These are phyloP conservation scores for Ctenomys sociabilis DNA, from an alignment of 2,113 vertebrate genomes.

Conservation along the genomic window DNA sequence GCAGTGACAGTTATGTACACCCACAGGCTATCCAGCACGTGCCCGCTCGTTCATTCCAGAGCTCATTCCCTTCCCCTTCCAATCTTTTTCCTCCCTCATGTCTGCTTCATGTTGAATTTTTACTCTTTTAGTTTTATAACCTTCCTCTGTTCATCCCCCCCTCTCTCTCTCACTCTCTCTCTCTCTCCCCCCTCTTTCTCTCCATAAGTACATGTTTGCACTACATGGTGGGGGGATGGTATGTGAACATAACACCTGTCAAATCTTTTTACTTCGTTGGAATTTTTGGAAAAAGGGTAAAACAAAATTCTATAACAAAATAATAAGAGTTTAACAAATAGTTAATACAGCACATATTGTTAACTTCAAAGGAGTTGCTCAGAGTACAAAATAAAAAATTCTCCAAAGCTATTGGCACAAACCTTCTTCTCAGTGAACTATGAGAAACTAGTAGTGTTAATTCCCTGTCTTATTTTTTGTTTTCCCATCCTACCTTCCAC, in stretches of 20 bases:
- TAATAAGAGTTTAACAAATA: not conserved
- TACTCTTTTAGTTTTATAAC: not conserved
- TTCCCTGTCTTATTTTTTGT: not conserved
- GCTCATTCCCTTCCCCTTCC: not conserved
- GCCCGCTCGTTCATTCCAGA: not conserved
- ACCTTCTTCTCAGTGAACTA: not conserved
- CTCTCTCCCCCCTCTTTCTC: not conserved
- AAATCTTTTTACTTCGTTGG: not conserved
- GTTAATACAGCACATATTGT: not conserved
- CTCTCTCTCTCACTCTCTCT: not conserved
- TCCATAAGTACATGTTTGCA: not conserved
- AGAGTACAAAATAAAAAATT: not conserved
- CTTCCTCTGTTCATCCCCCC: not conserved
- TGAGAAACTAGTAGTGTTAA: not conserved
- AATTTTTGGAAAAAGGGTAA: not conserved
- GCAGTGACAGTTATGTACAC: not conserved
- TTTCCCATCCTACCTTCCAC: not conserved
- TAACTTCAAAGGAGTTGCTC: not conserved
- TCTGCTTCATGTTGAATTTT: not conserved
- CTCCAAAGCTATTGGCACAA: not conserved
- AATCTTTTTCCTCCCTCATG: not conserved
- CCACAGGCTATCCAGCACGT: fast-evolving
- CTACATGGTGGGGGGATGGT: not conserved
- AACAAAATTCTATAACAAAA: not conserved
- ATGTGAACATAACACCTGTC: not conserved